Conservation (phyloP, 2,888 invertebrate species). For the Lissonota sp. region DNA sequence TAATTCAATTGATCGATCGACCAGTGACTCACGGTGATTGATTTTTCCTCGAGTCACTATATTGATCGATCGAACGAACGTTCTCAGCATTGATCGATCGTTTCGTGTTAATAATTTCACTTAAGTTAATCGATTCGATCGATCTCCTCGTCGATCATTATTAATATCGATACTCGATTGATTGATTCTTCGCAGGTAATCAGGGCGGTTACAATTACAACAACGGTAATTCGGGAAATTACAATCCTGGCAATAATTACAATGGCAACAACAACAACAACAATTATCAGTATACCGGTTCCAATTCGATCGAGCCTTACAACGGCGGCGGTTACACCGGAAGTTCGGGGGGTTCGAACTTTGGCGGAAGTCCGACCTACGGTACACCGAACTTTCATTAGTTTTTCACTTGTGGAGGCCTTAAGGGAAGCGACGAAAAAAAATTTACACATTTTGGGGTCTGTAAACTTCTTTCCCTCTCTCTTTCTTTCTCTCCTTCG, state of each 20-base stretch:
- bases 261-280: constrained; percentile 74
- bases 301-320: constrained; percentile 75
- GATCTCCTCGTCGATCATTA: no score
- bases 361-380: constrained; percentile 75
- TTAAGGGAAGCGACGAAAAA: constrained; percentile 31
- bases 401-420: constrained; percentile 33
- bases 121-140: no score
- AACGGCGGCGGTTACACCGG: constrained; percentile 71
- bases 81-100: no score
- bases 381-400: constrained; percentile 78
- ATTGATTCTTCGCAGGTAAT: constrained; percentile 69
- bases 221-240: constrained; percentile 61
- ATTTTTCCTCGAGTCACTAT: no score
- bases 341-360: constrained; percentile 70
- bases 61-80: no score
- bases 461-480: not conserved
- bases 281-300: constrained; percentile 75
- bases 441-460: constrained; percentile 1
- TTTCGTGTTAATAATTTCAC: no score
- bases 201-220: constrained; percentile 74
- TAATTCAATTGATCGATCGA: no score
- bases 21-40: no score
- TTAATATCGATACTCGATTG: no score
- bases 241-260: constrained; percentile 71
- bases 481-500: constrained; percentile 23